Evolutionary conservation across 2,113 vertebrate genomes (phyloP).

Genomic region (Oenanthe melanoleuca): DNA sequence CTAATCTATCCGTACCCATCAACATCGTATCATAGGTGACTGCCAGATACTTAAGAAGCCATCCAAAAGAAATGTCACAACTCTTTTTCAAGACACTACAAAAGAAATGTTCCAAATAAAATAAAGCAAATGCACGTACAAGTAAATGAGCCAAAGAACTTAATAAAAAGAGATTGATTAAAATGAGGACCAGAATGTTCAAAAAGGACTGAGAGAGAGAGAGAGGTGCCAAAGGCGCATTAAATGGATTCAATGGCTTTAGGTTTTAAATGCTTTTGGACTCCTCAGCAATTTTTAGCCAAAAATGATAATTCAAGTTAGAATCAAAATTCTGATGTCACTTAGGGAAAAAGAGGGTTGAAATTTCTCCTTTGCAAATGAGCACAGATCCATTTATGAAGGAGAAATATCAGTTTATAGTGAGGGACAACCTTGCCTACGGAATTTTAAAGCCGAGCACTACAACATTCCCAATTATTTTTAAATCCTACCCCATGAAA

Average conservation of each 20-base stretch:
- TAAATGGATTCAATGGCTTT: constrained; percentile 60
- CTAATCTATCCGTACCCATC: constrained; percentile 62
- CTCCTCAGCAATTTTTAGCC: constrained; percentile 52
- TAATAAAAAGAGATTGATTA: constrained; percentile 68
- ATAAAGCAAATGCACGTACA: constrained; percentile 49
- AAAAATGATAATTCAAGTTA: constrained; percentile 49
- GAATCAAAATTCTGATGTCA: constrained; percentile 51
- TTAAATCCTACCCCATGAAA: neutral
- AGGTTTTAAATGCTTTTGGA: constrained; percentile 56
- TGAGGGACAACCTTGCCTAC: neutral
- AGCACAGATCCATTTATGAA: neutral
- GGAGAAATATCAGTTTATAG: neutral
- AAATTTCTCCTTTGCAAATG: constrained; percentile 17
- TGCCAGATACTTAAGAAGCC: constrained; percentile 59
- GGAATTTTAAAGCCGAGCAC: neutral
- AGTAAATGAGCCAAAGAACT: constrained; percentile 70
- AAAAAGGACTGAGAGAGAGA: constrained; percentile 43
- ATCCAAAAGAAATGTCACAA: constrained; percentile 64
- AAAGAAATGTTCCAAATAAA: constrained; percentile 64
- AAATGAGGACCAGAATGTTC: constrained; percentile 62
- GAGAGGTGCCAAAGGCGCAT: constrained; percentile 59
- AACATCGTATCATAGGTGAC: constrained; percentile 47
- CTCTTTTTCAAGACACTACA: constrained; percentile 60
- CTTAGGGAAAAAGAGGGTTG: neutral
- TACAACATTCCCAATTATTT: neutral